Base-by-base conservation (phyloP, 2,888 invertebrate species). In the Neelides folsomi region DNA sequence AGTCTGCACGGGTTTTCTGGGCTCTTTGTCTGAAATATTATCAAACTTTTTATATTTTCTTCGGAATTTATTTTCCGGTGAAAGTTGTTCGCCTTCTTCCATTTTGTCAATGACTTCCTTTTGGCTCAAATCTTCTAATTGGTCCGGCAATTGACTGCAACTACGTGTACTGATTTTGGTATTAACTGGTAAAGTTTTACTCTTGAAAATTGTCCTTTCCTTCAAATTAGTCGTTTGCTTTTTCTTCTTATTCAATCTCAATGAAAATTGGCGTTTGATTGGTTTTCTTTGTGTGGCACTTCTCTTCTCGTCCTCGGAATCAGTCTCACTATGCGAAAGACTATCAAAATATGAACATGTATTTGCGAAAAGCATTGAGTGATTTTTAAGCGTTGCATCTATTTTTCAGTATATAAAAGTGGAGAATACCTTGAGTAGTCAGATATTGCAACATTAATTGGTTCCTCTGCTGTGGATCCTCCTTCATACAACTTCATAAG, bases 391-490 rank as follows among this genome's bases (percentile, higher is more conserved):
- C n/a, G n/a, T n/a, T n/a, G 19, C 12, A 12, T 37, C 44, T n/a
- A 19, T 34, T 2, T 4, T 38, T 19, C 9, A 15, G 20, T 10
- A 42, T 16, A 12, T 6, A 42, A 3, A 42, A 44, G 8, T 7
- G 44, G 34, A 34, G 7, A 18, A 62, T 73, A 86, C 87, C 87
- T 88, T 8, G 88, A 87, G 69, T 88, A 88, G 72, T 89, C 88
- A 20, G 87, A 86, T 27, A 89, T 72, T 55, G 80, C 80, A 62
- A 89, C 86, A 68, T 88, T 88, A 2, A 84, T 80, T 12, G 88
- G 88, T 68, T 87, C 88, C 65, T 88, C 88, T 8, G 88, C 87
- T 68, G 81, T 88, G 1, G 88, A 88, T 36, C 88, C 88, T 71
- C 83, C 84, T 70, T 83, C 82, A 59, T 81, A 72, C 58, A 88